Base-by-base conservation (phyloP, 1,140 invertebrate genomes). In the Drosophila kikkawai region DNA sequence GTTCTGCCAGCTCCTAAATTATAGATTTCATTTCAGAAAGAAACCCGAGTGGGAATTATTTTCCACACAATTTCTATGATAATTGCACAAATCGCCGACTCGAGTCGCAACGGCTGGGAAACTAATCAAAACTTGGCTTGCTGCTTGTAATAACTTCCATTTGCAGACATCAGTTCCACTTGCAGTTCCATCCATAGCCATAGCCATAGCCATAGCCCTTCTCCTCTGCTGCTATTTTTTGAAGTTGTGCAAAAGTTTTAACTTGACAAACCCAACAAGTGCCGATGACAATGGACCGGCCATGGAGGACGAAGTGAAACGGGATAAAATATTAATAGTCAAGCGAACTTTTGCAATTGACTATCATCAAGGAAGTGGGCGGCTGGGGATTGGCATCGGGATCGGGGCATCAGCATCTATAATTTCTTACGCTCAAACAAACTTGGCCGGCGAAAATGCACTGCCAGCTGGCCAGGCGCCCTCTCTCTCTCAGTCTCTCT, bases 261-360 rank as follows among this genome's bases (percentile, higher is more conserved):
- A 79, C 75, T 79, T 79, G 75, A 78, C 75, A 78, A 79, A 79
- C 75, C 75, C 80, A 73, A 87, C 84, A 83, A 90, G 80, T 87
- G 83, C 80, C 65, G 81, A 76, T 90, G 81, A 88, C 84, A 88
- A 80, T 85, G 47, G 73, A 63, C 47, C 53, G 71, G 57, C 64
- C 61, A 61, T 69, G 65, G 65, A 80, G 42, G 60, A 50, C 61
- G 71, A 64, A 88, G 66, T 79, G 74, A 90, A 87, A 88, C 71
- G 85, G 84, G 69, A 88, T 88, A 90, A 90, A 88, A 88, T 84
- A 88, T 88, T 88, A 88, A 88, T 88, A 88, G 87, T 90, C 84
- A 57, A 66, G 69, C 59, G 69, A 84, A 88, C 59, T 88, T 86
- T 84, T 68, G 68, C 77, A 80, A 88, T 79, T 88, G 84, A 90